These are phyloP conservation scores for Drosophila formosana DNA, from an alignment of 2,888 invertebrate species.

Conservation along the genomic window DNA sequence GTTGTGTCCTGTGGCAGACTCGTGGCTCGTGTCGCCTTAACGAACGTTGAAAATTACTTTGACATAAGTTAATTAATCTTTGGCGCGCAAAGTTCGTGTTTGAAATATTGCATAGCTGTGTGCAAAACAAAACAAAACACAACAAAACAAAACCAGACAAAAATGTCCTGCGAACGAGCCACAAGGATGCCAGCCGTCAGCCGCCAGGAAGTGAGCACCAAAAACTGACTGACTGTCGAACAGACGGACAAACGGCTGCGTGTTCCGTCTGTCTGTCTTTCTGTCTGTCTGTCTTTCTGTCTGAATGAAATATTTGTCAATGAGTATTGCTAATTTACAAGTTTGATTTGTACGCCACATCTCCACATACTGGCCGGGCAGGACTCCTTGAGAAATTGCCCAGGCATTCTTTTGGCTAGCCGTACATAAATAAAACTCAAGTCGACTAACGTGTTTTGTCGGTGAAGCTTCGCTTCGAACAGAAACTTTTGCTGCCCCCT, in stretches of 20 bases:
- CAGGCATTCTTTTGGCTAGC: constrained; percentile 73
- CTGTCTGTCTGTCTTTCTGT: constrained; percentile 31
- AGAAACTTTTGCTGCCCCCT: constrained; percentile 15
- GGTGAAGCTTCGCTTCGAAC: constrained; percentile 14
- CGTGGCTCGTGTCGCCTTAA: constrained; percentile 77
- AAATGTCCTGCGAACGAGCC: constrained; percentile 47
- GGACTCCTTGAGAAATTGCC: constrained; percentile 64
- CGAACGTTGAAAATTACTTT: constrained; percentile 84
- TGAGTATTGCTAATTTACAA: constrained; percentile 82
- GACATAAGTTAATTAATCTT: constrained; percentile 85
- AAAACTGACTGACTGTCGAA: constrained; percentile 6
- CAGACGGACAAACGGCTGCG: constrained; percentile 4
- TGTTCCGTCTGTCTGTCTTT: too few species aligned
- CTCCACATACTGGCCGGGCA: neutral
- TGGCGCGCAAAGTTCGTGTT: constrained; percentile 81
- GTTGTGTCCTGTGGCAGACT: constrained; percentile 13
- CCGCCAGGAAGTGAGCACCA: constrained; percentile 47
- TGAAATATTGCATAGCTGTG: constrained; percentile 74
- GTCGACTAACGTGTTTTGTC: constrained; percentile 45
- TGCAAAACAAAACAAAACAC: constrained; percentile 36
- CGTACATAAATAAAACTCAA: constrained; percentile 73
- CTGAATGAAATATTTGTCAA: constrained; percentile 80
- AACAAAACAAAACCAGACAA: constrained; percentile 30
- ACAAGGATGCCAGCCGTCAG: constrained; percentile 36
- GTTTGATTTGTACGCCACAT: constrained; percentile 74